Percentiles rank a stretch among this genome's conserved stretches.
Evolutionary conservation across 2,888 invertebrate species (phyloP).

Genomic region (Dysmachus trigonus): DNA sequence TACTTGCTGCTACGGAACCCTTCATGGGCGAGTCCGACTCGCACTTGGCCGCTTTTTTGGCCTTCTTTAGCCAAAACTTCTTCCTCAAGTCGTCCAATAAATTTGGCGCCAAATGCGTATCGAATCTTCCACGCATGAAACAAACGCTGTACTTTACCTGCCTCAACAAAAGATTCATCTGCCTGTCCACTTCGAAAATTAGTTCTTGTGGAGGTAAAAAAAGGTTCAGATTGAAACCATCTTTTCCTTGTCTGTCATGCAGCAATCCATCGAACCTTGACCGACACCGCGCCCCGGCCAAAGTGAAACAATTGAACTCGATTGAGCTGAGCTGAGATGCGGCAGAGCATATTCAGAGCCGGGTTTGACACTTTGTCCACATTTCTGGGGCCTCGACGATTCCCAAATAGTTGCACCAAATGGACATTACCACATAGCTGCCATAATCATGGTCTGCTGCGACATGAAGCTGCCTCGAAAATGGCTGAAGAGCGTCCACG

Average conservation of each 20-base stretch:
- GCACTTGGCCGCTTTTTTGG: too few relatives aligned
- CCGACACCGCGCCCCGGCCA: neutral
- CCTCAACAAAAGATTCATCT: constrained; percentile 3
- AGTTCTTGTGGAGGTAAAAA: neutral
- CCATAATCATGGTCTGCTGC: neutral
- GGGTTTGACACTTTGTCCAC: neutral
- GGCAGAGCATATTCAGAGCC: neutral
- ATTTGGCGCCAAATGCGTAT: neutral
- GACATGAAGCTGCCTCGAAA: neutral
- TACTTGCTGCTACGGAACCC: too few relatives aligned
- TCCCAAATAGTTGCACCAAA: neutral
- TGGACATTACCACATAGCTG: neutral
- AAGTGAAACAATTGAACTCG: neutral
- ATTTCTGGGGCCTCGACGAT: neutral
- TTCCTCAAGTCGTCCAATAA: neutral
- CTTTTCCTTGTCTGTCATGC: neutral
- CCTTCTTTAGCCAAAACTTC: neutral
- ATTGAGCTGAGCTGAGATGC: neutral
- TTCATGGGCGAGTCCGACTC: too few relatives aligned
- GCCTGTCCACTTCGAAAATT: neutral
- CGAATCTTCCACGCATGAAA: neutral
- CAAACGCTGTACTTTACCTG: constrained; percentile 7
- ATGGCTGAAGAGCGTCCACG: neutral
- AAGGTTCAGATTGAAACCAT: neutral
- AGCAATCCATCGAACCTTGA: neutral